phyloP scores from a whole-genome alignment of 2,797 vertebrate species.

The Halcyon chelicuti region DNA sequence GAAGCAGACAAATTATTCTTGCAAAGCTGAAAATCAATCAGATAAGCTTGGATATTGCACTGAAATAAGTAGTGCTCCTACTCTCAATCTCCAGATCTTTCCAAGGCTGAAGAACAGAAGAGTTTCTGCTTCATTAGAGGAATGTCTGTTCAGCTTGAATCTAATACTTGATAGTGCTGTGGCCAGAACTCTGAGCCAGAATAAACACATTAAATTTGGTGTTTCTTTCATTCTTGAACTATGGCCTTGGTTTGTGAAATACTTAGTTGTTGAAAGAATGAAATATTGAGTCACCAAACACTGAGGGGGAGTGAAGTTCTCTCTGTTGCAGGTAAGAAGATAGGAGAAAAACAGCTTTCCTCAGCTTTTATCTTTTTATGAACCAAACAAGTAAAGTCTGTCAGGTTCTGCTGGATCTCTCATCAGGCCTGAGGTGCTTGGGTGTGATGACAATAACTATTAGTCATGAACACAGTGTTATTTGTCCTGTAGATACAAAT shows the following conservation, averaged over 20 bases:
- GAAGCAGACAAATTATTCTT: background rate
- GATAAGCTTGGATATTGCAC: background rate
- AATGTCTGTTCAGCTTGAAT: background rate
- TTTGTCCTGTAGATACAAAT: conserved; percentile 14
- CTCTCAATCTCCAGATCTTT: background rate
- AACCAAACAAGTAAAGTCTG: background rate
- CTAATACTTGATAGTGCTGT: background rate
- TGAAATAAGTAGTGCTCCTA: background rate
- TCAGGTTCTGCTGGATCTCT: background rate
- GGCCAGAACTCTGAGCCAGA: background rate
- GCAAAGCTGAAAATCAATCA: background rate
- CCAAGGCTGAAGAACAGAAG: background rate
- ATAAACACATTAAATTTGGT: background rate
- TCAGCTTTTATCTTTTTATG: background rate
- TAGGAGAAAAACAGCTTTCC: background rate
- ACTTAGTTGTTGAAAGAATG: background rate
- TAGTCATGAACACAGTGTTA: background rate
- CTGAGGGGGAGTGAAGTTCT: background rate
- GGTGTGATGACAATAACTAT: background rate
- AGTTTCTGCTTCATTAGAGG: background rate
- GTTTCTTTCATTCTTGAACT: background rate
- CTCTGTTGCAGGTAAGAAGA: background rate
- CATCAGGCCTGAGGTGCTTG: background rate
- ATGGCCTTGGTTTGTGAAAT: background rate
- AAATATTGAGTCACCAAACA: background rate